Conservation (phyloP, 2,797 vertebrate species). For the Rhincodon typus region DNA sequence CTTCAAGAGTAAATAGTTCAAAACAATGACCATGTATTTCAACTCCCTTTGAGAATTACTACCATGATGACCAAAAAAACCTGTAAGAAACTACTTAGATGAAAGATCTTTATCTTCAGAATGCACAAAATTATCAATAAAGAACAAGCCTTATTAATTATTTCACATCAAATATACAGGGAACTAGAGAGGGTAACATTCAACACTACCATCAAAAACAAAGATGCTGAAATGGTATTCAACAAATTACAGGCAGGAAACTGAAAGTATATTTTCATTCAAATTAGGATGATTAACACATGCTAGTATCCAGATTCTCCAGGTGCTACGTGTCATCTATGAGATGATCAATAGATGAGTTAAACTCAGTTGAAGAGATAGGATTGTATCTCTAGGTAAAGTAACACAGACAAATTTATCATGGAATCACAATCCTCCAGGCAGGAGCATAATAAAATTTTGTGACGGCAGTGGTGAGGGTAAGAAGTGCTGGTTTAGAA, state of each 20-base stretch:
- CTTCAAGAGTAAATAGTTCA: background rate
- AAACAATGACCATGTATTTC: background rate
- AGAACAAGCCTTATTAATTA: background rate
- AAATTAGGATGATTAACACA: background rate
- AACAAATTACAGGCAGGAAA: background rate
- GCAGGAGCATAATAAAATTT: background rate
- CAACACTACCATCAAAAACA: background rate
- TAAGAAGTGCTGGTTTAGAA: too few species aligned
- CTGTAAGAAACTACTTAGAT: background rate
- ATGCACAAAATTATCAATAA: background rate
- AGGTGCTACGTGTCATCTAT: background rate
- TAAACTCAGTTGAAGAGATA: background rate
- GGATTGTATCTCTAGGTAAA: background rate
- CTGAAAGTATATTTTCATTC: background rate
- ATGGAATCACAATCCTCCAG: background rate
- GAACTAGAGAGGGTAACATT: constrained; percentile 37
- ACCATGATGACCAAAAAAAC: background rate
- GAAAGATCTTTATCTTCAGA: background rate
- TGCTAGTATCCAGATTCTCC: background rate
- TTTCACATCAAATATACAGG: too few species aligned
- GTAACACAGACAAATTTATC: background rate
- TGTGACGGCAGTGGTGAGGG: too few species aligned
- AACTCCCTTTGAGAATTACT: too few species aligned
- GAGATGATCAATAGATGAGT: background rate
- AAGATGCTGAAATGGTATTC: background rate